Base-by-base conservation (phyloP, 2,797 vertebrate species). In the Neosilurus hyrtlii region DNA sequence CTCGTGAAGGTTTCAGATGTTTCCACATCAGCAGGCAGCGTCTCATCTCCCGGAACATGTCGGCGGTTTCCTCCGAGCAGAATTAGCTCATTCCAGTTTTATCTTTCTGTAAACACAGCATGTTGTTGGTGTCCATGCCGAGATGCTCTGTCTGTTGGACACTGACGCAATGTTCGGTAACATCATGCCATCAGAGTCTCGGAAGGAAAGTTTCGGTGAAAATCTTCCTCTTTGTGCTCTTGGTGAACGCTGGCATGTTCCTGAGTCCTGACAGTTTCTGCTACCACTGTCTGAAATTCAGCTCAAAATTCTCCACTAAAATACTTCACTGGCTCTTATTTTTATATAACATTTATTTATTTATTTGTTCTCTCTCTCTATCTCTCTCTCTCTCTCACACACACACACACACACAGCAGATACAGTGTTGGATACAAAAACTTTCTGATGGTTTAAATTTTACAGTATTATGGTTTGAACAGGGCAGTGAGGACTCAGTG, bases 91-190 rank as follows among this genome's bases (percentile, higher is more conserved):
- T 52, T 49, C 18, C 67, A 22, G 67, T 62, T 63, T 62, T 9
- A 8, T 65, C 37, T 63, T 51, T 52, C 37, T 65, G 63, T 66
- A 56, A 16, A 68, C 77, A 9, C 63, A 52, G 63, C 61, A 12
- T 52, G 61, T 65, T 52, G 61, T 37, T 65, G 59, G 35, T 51
- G 75, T 62, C 75, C n/a, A 6, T 51, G 76, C 26, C 43, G 43
- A 65, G 78, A 37, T 24, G 1, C 26, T 49, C 16, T n/a, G 67
- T n/a, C 76, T 61, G 71, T 35, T 57, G 56, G 66, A 78, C 82
- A n/a, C 65, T 83, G 82, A 78, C 70, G 74, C 82, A 83, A 83
- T 52, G 1, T 35, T 30, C 72, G 26, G 81, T 67, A 82, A 82
- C 6, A 18, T 37, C 20, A 1, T 37, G 2, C 14, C 2, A 2